A percentile compares a stretch with the other conserved stretches of the same genome.
phyloP scores from a whole-genome alignment of 1,140 invertebrate species.

The Bombus soroeensis region DNA sequence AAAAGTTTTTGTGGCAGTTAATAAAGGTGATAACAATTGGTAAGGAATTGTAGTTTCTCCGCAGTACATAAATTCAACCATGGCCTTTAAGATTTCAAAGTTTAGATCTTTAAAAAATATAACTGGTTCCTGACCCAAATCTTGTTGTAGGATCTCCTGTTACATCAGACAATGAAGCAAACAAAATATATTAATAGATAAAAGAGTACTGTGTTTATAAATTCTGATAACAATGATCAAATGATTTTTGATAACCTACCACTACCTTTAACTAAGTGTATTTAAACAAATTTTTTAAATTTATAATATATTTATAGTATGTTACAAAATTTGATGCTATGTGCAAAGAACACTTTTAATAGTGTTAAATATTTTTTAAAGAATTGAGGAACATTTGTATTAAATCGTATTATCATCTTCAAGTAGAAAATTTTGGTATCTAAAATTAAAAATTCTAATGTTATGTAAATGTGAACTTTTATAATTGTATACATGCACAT shows the following conservation, averaged over 20 bases:
- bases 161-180: conserved; percentile 55
- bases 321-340: background rate
- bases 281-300: background rate
- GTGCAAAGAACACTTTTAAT: conserved; percentile 25
- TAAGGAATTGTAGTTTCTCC: conserved; percentile 84
- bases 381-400: background rate
- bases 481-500: conserved; percentile 12
- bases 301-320: background rate
- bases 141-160: conserved; percentile 83
- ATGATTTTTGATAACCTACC: conserved; percentile 7
- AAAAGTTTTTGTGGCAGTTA: conserved; percentile 83
- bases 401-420: background rate
- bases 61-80: conserved; percentile 85
- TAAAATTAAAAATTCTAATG: background rate
- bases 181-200: conserved; percentile 21
- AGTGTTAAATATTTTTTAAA: conserved; percentile 8
- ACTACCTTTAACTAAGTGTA: background rate
- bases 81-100: conserved; percentile 84
- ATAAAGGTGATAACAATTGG: conserved; percentile 81
- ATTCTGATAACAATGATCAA: background rate
- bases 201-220: background rate
- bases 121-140: conserved; percentile 83
- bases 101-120: conserved; percentile 84
- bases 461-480: background rate
- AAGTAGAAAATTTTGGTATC: background rate